Percentiles rank a stretch among this genome's conserved stretches.
Conservation (phyloP, 2,888 invertebrate genomes). For the Eupithecia tripunctaria region DNA sequence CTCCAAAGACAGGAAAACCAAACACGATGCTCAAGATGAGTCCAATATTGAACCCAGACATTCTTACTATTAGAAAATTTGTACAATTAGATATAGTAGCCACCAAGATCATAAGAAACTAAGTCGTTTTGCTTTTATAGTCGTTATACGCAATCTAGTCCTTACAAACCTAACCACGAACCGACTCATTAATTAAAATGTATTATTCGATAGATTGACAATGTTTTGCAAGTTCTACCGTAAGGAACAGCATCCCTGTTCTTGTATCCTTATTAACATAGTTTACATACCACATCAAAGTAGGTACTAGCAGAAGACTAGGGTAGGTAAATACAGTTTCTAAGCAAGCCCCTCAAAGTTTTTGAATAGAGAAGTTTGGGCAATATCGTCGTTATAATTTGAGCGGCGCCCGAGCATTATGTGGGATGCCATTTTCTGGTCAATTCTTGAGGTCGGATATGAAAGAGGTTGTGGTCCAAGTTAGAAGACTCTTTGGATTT, state of each 20-base stretch:
- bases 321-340: background rate
- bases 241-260: background rate
- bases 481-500: conserved; percentile 5
- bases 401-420: conserved; percentile 48
- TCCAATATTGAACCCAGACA: no score
- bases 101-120: no score
- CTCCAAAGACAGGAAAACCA: no score
- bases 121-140: no score
- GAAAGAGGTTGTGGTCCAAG: conserved; percentile 44
- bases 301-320: background rate
- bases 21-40: no score
- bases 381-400: conserved; percentile 38
- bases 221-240: background rate
- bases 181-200: background rate
- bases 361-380: conserved; percentile 15
- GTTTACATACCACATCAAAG: background rate
- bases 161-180: no score
- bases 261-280: background rate
- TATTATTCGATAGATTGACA: background rate
- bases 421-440: conserved; percentile 55
- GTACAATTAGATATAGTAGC: no score
- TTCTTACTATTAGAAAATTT: no score
- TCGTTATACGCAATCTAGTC: no score
- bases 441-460: conserved; percentile 55
- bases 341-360: conserved; percentile 7